Conservation (phyloP, 2,888 invertebrate species). For the Furcula furcula region DNA sequence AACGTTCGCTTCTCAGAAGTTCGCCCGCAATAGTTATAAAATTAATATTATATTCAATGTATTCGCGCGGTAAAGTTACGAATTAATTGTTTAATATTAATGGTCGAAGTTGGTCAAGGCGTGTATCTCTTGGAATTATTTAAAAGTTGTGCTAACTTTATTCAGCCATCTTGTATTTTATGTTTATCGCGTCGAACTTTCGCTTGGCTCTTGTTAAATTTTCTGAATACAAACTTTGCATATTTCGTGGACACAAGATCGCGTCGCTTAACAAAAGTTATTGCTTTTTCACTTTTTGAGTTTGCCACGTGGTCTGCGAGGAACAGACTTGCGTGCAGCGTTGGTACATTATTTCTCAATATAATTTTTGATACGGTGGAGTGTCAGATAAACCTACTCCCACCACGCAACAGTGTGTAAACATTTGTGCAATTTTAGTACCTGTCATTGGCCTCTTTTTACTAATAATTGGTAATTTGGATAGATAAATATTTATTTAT, state of each 20-base stretch:
- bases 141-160: slow-evolving; percentile 1
- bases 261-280: background rate
- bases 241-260: background rate
- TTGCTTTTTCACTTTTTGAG: background rate
- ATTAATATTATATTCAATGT: slow-evolving; percentile 2
- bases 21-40: background rate
- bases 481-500: too few relatives aligned
- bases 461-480: too few relatives aligned
- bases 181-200: slow-evolving; percentile 1
- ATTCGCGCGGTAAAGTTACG: background rate
- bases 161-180: slow-evolving; percentile 1
- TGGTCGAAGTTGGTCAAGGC: slow-evolving; percentile 1
- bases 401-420: too few relatives aligned
- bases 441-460: too few relatives aligned
- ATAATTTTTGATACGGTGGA: too few relatives aligned
- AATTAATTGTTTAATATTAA: slow-evolving; percentile 4
- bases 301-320: too few relatives aligned
- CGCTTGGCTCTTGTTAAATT: background rate
- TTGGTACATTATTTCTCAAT: too few relatives aligned
- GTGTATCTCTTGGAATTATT: background rate
- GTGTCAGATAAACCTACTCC: too few relatives aligned
- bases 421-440: too few relatives aligned
- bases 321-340: too few relatives aligned
- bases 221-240: background rate
- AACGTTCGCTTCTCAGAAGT: background rate